Evolutionary conservation across 1,140 invertebrate species (phyloP).

Genomic region (Caerostris extrusa): DNA sequence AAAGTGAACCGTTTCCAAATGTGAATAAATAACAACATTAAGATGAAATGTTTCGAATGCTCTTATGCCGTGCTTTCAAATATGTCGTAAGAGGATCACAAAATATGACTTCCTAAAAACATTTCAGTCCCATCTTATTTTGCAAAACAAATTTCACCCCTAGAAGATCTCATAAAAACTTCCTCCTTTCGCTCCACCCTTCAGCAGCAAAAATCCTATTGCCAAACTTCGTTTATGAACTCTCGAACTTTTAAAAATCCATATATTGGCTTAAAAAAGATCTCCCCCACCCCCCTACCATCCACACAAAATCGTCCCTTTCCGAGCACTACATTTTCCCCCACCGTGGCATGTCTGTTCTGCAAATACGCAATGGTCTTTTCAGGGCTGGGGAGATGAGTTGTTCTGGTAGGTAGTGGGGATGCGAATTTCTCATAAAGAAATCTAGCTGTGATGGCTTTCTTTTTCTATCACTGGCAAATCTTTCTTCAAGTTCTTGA

Average conservation of each 20-base stretch:
- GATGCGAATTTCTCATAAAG: conserved; percentile 42
- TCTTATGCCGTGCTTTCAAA: not conserved
- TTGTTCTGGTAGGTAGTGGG: not conserved
- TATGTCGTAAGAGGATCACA: not conserved
- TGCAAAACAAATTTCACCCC: not conserved
- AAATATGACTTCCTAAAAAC: not conserved
- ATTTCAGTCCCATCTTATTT: not conserved
- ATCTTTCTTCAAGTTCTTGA: conserved; percentile 43
- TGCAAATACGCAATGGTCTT: conserved; percentile 26
- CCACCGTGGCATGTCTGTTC: not conserved
- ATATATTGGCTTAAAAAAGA: conserved; percentile 33
- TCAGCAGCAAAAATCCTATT: not conserved
- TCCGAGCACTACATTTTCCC: not conserved
- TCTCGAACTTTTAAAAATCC: conserved; percentile 8
- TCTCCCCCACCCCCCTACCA: not conserved
- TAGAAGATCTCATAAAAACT: not conserved
- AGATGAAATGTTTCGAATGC: too few species aligned
- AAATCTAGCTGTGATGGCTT: conserved; percentile 36
- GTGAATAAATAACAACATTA: too few species aligned
- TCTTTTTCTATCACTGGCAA: conserved; percentile 32
- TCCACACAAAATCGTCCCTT: not conserved
- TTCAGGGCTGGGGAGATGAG: not conserved
- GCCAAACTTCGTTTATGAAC: conserved; percentile 22
- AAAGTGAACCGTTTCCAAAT: too few species aligned
- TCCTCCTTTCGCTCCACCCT: not conserved